Evolutionary conservation across 2,797 vertebrate genomes (phyloP), one percentile per base, ranked within the genome.

Genomic region (Chaenodraco wilsoni): DNA sequence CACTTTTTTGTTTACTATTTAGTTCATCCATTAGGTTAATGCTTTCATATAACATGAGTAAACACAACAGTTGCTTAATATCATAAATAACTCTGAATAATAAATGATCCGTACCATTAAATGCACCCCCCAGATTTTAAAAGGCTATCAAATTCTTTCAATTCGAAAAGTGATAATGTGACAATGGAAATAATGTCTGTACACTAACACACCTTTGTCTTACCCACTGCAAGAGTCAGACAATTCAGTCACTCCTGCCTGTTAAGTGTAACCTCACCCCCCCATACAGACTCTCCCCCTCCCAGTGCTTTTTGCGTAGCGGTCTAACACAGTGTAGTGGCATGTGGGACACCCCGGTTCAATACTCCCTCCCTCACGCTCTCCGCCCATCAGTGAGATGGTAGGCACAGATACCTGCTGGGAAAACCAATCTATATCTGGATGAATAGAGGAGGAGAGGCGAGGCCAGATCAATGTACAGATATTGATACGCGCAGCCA

Each of bases 341-440:
- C 89, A 88, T 88, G 79, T 71, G 69, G 86, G 85, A 86, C 84
- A 74, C 75, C 60, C 65, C 17, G 68, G 89, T 87, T 90, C 89
- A 79, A 93, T 90, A 90, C 66, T 46, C 59, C 83, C 85, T 77
- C 83, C 74, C 75, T 60, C 37, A 59, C 12, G 13, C 85, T 84
- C 81, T 83, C 78, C 40, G 23, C 84, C 84, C 87, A 89, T 92
- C 92, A 90, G 87, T 91, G 89, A 91, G 90, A 92, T 92, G 84
- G 78, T 76, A 81, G 85, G 78, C 88, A 67, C 83, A 92, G 85
- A 92, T 90, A 90, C 88, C 89, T 88, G 82, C 88, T 89, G 89
- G 84, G 90, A 93, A 93, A 93, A 93, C 85, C 90, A 91, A 94
- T 95, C 90, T 84, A 93, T 93, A 93, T 88, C 87, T 89, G 88